Percentiles rank a stretch among this genome's conserved stretches.
Evolutionary conservation across 2,797 vertebrate genomes (phyloP).

Genomic region (Sebastes reedi): DNA sequence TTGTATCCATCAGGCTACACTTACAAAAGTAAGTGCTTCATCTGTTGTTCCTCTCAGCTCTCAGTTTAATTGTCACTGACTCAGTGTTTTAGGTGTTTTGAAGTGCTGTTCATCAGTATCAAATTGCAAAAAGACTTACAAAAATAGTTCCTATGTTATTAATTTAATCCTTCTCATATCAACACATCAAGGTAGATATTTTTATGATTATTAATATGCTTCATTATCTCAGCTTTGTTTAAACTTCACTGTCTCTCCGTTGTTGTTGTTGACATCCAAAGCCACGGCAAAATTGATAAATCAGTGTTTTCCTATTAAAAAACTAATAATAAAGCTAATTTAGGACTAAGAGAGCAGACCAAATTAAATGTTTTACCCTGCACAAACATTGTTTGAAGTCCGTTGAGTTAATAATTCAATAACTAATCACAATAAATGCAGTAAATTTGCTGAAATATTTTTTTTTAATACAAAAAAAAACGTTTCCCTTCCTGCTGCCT

Average conservation of each 20-base stretch:
- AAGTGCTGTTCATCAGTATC: background rate
- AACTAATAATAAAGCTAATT: background rate
- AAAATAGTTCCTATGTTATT: background rate
- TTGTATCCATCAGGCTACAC: conserved; percentile 85
- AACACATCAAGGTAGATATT: background rate
- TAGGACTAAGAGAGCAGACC: background rate
- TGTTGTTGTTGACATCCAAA: background rate
- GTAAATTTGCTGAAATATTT: background rate
- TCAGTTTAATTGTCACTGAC: background rate
- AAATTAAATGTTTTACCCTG: background rate
- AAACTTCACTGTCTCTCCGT: background rate
- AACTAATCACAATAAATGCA: background rate
- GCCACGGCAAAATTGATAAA: background rate
- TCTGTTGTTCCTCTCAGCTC: background rate
- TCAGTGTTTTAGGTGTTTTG: background rate
- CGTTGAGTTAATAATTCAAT: background rate
- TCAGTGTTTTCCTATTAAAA: background rate
- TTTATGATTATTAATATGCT: background rate
- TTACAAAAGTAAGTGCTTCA: conserved; percentile 89
- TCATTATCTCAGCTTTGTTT: background rate
- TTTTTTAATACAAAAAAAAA: background rate
- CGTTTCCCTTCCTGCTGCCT: background rate
- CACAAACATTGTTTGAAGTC: background rate
- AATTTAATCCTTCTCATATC: background rate
- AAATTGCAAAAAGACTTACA: background rate